These are phyloP conservation scores for Hydrophis major DNA, from an alignment of 2,797 vertebrate genomes.

Conservation along the genomic window DNA sequence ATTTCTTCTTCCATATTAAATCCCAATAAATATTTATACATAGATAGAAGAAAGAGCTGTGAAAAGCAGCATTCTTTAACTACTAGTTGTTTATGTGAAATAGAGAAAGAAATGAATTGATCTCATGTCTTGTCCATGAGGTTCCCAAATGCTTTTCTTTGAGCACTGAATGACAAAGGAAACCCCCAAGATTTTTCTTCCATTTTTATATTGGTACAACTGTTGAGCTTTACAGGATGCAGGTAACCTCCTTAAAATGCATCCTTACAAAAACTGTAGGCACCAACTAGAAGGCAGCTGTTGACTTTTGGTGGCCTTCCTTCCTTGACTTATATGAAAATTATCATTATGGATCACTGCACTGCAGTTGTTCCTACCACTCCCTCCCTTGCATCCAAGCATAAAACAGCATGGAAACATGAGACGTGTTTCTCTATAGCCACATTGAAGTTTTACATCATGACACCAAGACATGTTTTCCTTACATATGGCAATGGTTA, in stretches of 20 bases:
- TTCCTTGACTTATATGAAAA: conserved; percentile 41
- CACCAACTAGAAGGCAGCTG: conserved; percentile 9
- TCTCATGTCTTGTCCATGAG: not conserved
- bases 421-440: conserved; percentile 56
- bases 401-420: conserved; percentile 51
- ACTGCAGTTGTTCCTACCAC: conserved; percentile 25
- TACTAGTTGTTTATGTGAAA: not conserved
- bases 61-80: not conserved
- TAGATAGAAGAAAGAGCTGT: not conserved
- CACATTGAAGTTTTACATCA: conserved; percentile 53
- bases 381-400: conserved; percentile 50
- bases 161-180: not conserved
- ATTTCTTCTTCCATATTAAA: too few relatives aligned
- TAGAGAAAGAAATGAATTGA: not conserved
- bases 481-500: conserved; percentile 69
- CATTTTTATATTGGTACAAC: not conserved
- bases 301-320: conserved; percentile 34
- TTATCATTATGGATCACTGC: conserved; percentile 52
- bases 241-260: not conserved
- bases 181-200: not conserved
- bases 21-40: too few relatives aligned
- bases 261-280: not conserved
- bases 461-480: conserved; percentile 55
- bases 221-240: not conserved
- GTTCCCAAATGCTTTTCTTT: not conserved